Evolutionary conservation across 2,888 invertebrate species (phyloP), one percentile per base, ranked within the genome.

Genomic region (Drosophila lacicola): DNA sequence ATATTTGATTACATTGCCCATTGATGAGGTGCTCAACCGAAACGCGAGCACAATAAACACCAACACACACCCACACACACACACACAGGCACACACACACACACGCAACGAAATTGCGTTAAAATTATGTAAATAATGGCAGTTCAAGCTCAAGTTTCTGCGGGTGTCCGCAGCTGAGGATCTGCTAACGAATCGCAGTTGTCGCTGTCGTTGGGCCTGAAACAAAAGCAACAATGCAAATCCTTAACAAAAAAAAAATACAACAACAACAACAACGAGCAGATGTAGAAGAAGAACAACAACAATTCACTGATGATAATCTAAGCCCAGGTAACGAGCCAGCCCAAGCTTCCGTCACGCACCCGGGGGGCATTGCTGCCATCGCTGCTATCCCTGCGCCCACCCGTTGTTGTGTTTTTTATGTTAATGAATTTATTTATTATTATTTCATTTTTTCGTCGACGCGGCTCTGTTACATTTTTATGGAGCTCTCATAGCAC

Each of bases 391-490:
- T 10, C 46, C 21, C 25, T 4, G 41, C 41, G 19, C 44, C 57
- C 64, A n/a, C 50, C 66, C 66, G 72, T 70, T 70, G 82, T 29
- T 29, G 29, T 29, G 29, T 85, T 72, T 85, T 88, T 85, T 85
- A 82, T 85, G 88, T 88, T 82, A 82, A 82, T 88, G 86, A 88
- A 88, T 88, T 88, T 82, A 82, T 82, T 85, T 82, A 82, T 88
- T 82, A 82, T 82, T 82, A 88, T 88, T 88, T 82, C 76, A 66
- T 69, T 73, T 75, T 78, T 42, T 69, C 50, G 46, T 50, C 56
- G 50, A 58, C 49, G 64, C 68, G 66, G 53, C 71, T 47, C 53
- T 72, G 70, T 66, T 55, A 65, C 62, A 61, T 73, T 75, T 78
- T 75, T 78, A 75, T 78, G 68, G 67, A 36, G 46, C 50, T 41